These are phyloP conservation scores for Drosophila infuscata DNA, from an alignment of 2,888 invertebrate genomes.

Conservation along the genomic window DNA sequence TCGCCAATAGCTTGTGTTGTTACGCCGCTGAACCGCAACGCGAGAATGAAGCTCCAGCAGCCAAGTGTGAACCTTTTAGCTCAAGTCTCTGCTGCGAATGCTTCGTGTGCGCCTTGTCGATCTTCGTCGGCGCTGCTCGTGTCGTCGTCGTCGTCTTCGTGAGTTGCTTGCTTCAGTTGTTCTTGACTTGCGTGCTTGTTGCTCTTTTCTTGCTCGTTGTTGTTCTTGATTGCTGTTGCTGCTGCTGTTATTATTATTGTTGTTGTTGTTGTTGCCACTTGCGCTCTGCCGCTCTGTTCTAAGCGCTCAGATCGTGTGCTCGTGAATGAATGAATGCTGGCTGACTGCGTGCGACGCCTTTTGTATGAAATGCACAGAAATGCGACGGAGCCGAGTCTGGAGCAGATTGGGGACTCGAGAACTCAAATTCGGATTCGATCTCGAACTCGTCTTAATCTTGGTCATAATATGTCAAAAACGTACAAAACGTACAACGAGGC, in stretches of 20 bases:
- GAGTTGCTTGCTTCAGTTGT: slow-evolving; percentile 8
- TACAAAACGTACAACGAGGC: slow-evolving; percentile 41
- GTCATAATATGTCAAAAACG: slow-evolving; percentile 55
- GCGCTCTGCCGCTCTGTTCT: slow-evolving; percentile 70
- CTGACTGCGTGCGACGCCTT: slow-evolving; percentile 63
- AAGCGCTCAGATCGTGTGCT: slow-evolving; percentile 81
- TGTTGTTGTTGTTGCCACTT: slow-evolving; percentile 33
- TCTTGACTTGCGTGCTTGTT: slow-evolving; percentile 15
- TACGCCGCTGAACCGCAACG: slow-evolving; percentile 67
- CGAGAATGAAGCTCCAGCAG: slow-evolving; percentile 74
- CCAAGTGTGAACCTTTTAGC: slow-evolving; percentile 74
- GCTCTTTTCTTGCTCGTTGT: slow-evolving; percentile 14
- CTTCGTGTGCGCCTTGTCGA: slow-evolving; percentile 41
- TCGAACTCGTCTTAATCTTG: slow-evolving; percentile 46
- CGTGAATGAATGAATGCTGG: slow-evolving; percentile 81
- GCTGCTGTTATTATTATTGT: slow-evolving; percentile 1
- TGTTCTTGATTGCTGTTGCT: slow-evolving; percentile 33
- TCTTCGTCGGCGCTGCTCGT: slow-evolving; percentile 21
- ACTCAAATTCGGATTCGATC: slow-evolving; percentile 5
- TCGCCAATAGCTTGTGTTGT: slow-evolving; percentile 31
- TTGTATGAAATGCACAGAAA: slow-evolving; percentile 70
- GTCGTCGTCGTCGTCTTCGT: slow-evolving; percentile 4
- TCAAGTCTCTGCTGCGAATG: slow-evolving; percentile 45
- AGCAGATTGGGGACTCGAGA: background rate
- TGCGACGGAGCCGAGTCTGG: slow-evolving; percentile 9